phyloP scores from a whole-genome alignment of 1,140 invertebrate species.

The Caenorhabditis tropicalis region DNA sequence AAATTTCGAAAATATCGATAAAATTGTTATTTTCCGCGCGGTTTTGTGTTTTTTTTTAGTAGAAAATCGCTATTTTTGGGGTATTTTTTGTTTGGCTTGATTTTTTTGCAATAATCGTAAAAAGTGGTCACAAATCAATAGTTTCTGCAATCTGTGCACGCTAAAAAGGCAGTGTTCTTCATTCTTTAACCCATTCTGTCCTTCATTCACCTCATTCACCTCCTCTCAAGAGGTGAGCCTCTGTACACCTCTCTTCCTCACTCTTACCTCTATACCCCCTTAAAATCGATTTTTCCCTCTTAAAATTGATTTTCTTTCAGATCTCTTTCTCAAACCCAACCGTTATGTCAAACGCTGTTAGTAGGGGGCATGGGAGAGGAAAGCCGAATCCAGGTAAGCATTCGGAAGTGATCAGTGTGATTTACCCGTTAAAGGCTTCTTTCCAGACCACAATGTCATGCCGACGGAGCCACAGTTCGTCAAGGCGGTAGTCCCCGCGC shows the following conservation, averaged over 20 bases:
- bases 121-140: no score
- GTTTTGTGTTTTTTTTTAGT: neutral
- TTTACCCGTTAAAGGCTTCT: neutral
- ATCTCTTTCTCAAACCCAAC: constrained; percentile 3
- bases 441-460: neutral
- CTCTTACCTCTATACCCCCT: neutral
- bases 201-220: no score
- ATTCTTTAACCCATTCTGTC: no score
- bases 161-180: no score
- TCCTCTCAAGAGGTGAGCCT: no score
- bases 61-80: no score
- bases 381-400: constrained; percentile 21
- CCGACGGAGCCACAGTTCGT: neutral
- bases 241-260: neutral
- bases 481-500: neutral
- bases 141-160: no score
- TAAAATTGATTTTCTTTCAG: neutral
- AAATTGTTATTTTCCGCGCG: neutral
- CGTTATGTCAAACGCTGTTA: constrained; percentile 40
- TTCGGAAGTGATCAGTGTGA: neutral
- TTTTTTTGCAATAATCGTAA: no score
- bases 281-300: neutral
- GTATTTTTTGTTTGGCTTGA: no score
- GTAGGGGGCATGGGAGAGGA: constrained; percentile 35
- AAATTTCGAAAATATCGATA: neutral